phyloP scores from a whole-genome alignment of 2,888 invertebrate genomes.

The Dascillus cervinus region DNA sequence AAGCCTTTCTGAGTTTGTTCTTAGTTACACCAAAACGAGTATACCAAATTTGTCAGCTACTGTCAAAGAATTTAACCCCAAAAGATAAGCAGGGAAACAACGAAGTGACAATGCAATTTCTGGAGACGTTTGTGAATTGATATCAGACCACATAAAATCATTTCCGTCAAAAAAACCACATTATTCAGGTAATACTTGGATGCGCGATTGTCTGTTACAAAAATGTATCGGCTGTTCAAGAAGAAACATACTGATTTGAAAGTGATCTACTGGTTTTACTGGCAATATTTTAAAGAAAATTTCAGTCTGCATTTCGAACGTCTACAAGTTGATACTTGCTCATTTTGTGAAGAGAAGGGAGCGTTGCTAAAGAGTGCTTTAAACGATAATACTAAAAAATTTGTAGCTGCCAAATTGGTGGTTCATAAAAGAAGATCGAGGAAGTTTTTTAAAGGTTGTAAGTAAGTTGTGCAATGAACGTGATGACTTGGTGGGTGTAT shows the following conservation, averaged over 20 bases:
- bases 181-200: constrained; percentile 10
- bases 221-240: constrained; percentile 11
- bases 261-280: constrained; percentile 15
- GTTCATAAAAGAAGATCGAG: constrained; percentile 17
- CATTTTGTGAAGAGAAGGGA: constrained; percentile 13
- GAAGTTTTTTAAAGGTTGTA: constrained; percentile 18
- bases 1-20: constrained; percentile 4
- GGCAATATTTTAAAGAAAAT: constrained; percentile 16
- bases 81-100: constrained; percentile 9
- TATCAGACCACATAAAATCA: constrained; percentile 4
- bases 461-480: constrained; percentile 8
- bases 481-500: constrained; percentile 14
- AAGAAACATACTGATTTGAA: constrained; percentile 9
- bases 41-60: background rate
- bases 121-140: background rate
- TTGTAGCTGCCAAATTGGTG: constrained; percentile 16
- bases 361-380: constrained; percentile 14
- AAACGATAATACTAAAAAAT: constrained; percentile 19
- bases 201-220: constrained; percentile 8
- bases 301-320: constrained; percentile 13
- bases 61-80: too few species aligned
- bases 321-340: constrained; percentile 15
- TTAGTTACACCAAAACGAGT: constrained; percentile 2
- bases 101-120: too few species aligned
- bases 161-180: constrained; percentile 10